A percentile compares a stretch with the other conserved stretches of the same genome.
Evolutionary conservation across 2,113 vertebrate species (phyloP).

Genomic region (Onychostoma macrolepis): DNA sequence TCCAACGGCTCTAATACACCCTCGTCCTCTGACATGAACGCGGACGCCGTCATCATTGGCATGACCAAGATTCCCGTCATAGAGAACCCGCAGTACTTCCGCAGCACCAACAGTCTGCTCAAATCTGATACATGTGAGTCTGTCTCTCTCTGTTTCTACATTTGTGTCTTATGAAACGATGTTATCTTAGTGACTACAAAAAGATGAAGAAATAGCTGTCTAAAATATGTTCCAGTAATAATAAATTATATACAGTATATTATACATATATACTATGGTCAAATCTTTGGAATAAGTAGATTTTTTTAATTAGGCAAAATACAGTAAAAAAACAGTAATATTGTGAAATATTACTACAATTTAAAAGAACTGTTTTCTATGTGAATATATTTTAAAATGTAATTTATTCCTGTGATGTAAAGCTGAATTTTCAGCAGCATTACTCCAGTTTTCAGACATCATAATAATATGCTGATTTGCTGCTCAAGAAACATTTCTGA

Average conservation of each 20-base stretch:
- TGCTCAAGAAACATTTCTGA: no score
- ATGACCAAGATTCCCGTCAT: constrained; percentile 92
- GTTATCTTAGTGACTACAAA: neutral
- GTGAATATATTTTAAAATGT: no score
- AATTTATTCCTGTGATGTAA: no score
- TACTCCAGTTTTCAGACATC: no score
- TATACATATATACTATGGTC: neutral
- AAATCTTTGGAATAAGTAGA: no score
- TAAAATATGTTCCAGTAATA: neutral
- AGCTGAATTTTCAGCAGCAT: no score
- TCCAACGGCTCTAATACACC: constrained; percentile 89
- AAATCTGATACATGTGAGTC: constrained; percentile 89
- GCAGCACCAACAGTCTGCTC: constrained; percentile 84
- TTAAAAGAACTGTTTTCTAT: no score
- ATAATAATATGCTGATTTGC: no score
- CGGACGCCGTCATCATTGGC: constrained; percentile 88
- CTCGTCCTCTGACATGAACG: constrained; percentile 85
- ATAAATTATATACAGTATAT: no score
- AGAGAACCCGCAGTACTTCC: constrained; percentile 91
- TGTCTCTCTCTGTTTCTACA: neutral
- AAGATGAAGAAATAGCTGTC: neutral
- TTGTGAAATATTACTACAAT: no score
- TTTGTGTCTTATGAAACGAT: neutral
- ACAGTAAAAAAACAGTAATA: no score
- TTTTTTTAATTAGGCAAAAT: no score